These are phyloP conservation scores for Drosophila nikananu DNA, from an alignment of 1,140 invertebrate genomes.

Conservation along the genomic window DNA sequence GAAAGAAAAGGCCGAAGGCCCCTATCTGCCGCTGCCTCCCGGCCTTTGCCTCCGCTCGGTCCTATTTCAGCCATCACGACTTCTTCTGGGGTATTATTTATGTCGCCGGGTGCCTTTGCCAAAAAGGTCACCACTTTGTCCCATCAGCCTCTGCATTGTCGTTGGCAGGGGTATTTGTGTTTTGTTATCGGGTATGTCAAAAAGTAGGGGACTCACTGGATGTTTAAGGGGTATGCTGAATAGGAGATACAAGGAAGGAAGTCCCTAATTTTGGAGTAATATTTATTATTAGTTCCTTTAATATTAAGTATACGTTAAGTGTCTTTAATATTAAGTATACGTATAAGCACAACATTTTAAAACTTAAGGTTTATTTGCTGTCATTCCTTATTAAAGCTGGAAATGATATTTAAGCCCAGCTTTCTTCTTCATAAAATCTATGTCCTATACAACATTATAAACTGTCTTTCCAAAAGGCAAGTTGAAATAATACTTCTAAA, in stretches of 20 bases:
- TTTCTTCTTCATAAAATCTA: background rate
- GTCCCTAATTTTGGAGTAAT: too few species aligned
- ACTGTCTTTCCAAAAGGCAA: too few species aligned
- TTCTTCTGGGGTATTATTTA: constrained; percentile 60
- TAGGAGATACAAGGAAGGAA: background rate
- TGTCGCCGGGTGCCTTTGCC: constrained; percentile 49
- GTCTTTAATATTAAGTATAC: background rate
- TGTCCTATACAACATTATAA: background rate
- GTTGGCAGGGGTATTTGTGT: background rate
- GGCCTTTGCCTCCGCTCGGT: constrained; percentile 9
- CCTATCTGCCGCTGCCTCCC: constrained; percentile 12
- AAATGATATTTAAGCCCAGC: background rate
- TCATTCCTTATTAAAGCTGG: background rate
- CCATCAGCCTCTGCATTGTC: constrained; percentile 36
- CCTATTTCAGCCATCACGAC: constrained; percentile 39
- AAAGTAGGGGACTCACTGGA: background rate
- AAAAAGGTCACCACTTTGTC: constrained; percentile 65
- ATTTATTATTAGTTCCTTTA: too few species aligned
- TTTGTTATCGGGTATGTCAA: constrained; percentile 1
- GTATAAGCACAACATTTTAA: background rate
- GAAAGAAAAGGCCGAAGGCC: constrained; percentile 34
- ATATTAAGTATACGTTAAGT: background rate
- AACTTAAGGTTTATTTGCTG: background rate
- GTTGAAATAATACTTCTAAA: background rate
- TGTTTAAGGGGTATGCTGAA: background rate